A percentile compares a stretch with the other conserved stretches of the same genome.
phyloP scores from a whole-genome alignment of 2,113 vertebrate genomes.

The Odocoileus hemionus region DNA sequence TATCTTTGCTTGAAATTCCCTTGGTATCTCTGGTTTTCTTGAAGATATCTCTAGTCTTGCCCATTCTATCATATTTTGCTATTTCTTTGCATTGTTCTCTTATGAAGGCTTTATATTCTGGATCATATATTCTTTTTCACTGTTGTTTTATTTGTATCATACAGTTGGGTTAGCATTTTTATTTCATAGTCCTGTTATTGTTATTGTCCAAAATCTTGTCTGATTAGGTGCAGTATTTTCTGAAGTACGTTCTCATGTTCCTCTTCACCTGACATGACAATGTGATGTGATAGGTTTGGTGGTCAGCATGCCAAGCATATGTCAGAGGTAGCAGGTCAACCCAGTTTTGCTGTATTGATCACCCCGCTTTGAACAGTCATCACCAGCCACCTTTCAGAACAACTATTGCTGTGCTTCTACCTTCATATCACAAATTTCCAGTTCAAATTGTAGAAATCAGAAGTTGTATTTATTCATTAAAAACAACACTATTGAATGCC shows the following conservation, averaged over 20 bases:
- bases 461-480: neutral
- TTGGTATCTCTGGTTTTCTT: neutral
- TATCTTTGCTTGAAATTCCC: neutral
- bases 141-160: neutral
- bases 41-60: neutral
- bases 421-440: neutral
- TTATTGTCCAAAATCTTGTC: conserved; percentile 5
- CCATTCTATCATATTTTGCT: neutral
- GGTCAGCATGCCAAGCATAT: neutral
- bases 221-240: conserved; percentile 15
- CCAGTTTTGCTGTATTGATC: neutral
- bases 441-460: conserved; percentile 17
- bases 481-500: neutral
- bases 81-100: neutral
- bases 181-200: neutral
- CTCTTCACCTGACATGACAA: neutral
- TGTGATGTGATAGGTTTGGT: neutral
- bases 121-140: neutral
- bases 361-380: neutral
- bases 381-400: neutral
- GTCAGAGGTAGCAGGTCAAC: neutral
- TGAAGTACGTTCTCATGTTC: neutral
- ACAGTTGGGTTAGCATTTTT: neutral
- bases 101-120: neutral
- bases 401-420: neutral